A percentile compares a stretch with the other conserved stretches of the same genome.
phyloP scores from a whole-genome alignment of 37 sponge, comb jelly and placozoan genomes.

The Beroe ovata region DNA sequence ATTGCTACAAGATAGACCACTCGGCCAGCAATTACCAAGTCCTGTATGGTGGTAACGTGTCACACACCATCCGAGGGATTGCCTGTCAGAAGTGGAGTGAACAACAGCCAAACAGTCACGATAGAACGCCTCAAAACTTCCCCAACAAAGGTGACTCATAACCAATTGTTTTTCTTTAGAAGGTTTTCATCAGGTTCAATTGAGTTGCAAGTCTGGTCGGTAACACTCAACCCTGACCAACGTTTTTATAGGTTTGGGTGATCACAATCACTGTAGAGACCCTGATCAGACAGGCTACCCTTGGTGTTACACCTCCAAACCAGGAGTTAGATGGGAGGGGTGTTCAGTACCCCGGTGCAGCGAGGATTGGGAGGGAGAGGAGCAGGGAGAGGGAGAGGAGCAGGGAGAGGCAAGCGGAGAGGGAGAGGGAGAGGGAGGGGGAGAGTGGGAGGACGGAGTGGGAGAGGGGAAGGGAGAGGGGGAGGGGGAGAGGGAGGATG shows the following conservation, averaged over 20 bases:
- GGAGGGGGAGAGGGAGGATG: background rate
- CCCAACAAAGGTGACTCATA: conserved; percentile 41
- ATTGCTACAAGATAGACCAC: conserved; percentile 14
- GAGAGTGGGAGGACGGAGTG: background rate
- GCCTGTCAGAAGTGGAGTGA: conserved; percentile 63
- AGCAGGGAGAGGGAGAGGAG: background rate
- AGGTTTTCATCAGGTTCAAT: no score
- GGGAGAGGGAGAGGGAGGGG: background rate
- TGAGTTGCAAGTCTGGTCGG: no score
- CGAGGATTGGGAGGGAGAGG: background rate
- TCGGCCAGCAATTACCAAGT: background rate
- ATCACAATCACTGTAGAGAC: conserved; percentile 61
- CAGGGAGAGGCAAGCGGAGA: background rate
- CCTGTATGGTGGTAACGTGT: conserved; percentile 22
- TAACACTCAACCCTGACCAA: no score
- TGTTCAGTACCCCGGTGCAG: conserved; percentile 26
- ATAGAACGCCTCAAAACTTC: conserved; percentile 40
- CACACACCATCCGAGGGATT: background rate
- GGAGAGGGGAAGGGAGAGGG: background rate
- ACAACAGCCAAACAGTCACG: background rate
- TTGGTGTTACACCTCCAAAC: conserved; percentile 56
- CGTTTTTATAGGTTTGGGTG: conserved; percentile 18
- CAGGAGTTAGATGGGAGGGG: conserved; percentile 44
- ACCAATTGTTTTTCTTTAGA: no score
- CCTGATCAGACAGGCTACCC: conserved; percentile 47